Percentiles rank a stretch among this genome's conserved stretches.
phyloP scores from a whole-genome alignment of 2,888 invertebrate genomes.

The Perithous albicinctus region DNA sequence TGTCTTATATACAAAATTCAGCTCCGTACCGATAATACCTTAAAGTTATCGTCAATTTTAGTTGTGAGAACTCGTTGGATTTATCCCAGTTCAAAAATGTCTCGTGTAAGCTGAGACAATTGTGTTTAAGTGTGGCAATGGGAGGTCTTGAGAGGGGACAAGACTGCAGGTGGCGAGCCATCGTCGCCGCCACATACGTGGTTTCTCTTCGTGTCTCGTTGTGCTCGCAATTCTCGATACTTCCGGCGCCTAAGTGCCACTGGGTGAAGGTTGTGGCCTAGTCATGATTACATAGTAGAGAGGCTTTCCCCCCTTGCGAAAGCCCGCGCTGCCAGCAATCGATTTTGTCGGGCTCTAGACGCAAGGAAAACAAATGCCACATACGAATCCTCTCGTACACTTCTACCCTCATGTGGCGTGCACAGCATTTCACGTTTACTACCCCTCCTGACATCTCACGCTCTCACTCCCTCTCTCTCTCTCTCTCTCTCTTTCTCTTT shows the following conservation, averaged over 20 bases:
- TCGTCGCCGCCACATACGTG: constrained; percentile 19
- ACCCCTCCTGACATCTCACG: neutral
- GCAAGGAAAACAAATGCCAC: constrained; percentile 54
- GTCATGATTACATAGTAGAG: constrained; percentile 67
- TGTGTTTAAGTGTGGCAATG: constrained; percentile 13
- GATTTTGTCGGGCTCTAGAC: constrained; percentile 51
- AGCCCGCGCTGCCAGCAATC: constrained; percentile 43
- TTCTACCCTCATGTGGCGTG: neutral
- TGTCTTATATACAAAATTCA: too few species aligned
- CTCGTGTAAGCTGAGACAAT: neutral
- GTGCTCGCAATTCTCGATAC: constrained; percentile 64
- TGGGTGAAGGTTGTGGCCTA: constrained; percentile 73
- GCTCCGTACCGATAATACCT: too few species aligned
- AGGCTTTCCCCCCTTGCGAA: constrained; percentile 22
- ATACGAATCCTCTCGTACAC: constrained; percentile 35
- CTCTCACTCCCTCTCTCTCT: neutral
- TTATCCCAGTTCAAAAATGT: neutral
- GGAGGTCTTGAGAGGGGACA: neutral
- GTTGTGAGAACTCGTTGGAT: neutral
- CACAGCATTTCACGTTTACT: constrained; percentile 11
- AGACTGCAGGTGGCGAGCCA: constrained; percentile 21
- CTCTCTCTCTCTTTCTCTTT: neutral
- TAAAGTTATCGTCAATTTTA: too few species aligned
- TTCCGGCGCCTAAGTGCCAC: constrained; percentile 66
- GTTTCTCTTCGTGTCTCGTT: constrained; percentile 52